A percentile compares a stretch with the other conserved stretches of the same genome.
phyloP scores from a whole-genome alignment of 2,797 vertebrate genomes.

The Sorex maritimensis region DNA sequence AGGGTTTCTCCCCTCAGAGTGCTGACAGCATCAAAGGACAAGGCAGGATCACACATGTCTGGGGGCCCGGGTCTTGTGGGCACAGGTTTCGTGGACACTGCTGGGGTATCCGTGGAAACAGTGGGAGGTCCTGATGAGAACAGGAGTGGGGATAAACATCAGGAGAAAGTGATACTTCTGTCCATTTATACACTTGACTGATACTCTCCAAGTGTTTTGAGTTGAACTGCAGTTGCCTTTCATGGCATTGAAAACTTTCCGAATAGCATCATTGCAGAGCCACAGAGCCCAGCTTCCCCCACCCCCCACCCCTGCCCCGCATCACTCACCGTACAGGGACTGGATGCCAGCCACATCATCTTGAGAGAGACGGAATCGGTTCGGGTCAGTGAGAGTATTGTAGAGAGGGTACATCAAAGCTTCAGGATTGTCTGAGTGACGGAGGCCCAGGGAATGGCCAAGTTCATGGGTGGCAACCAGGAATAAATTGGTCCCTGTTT shows the following conservation, averaged over 20 bases:
- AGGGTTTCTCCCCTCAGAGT: constrained; percentile 92
- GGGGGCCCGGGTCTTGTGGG: constrained; percentile 69
- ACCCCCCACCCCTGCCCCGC: not conserved
- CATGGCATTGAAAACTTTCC: not conserved
- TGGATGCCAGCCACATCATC: constrained; percentile 93
- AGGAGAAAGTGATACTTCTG: not conserved
- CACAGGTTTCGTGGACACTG: not conserved
- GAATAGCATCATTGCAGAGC: not conserved
- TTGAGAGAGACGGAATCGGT: constrained; percentile 83
- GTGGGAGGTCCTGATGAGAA: constrained; percentile 82
- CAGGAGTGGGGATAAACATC: not conserved
- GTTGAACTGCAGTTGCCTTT: not conserved
- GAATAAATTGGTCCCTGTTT: constrained; percentile 90
- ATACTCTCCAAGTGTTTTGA: not conserved
- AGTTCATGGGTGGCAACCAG: constrained; percentile 92
- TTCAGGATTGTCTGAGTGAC: constrained; percentile 89
- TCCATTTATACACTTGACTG: not conserved
- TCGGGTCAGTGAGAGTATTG: constrained; percentile 82
- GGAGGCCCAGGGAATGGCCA: constrained; percentile 92
- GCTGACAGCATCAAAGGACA: constrained; percentile 93
- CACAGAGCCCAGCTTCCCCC: not conserved
- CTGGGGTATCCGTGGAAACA: not conserved
- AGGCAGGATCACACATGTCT: constrained; percentile 86
- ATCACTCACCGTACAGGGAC: constrained; percentile 90
- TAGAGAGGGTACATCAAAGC: constrained; percentile 92